Base-by-base conservation (phyloP, 2,113 vertebrate genomes). In the Elephantulus edwardii region DNA sequence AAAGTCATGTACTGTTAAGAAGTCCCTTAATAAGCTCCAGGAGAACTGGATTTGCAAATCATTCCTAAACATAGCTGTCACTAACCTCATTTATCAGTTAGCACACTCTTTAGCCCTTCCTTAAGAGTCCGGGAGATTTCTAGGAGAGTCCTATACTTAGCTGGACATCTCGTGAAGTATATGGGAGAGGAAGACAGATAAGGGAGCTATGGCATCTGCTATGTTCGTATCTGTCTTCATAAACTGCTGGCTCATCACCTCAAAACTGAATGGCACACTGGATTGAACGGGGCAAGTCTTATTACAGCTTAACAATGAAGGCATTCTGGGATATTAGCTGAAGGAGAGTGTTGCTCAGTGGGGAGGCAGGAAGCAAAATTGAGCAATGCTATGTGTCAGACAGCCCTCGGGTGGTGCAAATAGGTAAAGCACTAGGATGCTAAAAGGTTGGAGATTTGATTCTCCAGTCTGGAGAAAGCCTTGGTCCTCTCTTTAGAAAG, bases 1-100 rank as follows among this genome's bases (percentile, higher is more conserved):
- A 96, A 96, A 96, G 97, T 97, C 98, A 98, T 98, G 97, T 97
- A 97, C 97, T 62, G 94, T 97, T 98, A 98, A 98, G 97, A 97
- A 98, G 96, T 96, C 96, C 95, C 93, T 96, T 98, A 98, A 98
- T 98, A 97, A 97, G 96, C 96, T 97, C 95, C 96, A 97, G 95
- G 97, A 97, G 97, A 97, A 97, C 97, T 96, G 89, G 93, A 97
- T 97, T 97, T 97, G 95, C 71, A 97, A 97, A 97, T 97, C 96
- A 97, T 96, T 97, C 96, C 83, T 28, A 84, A 96, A 96, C 94
- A 95, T 96, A 97, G 97, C 97, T 97, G 97, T 98, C 97, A 97
- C 93, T 97, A 97, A 97, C 95, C 96, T 94, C 93, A 94, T 92
- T 84, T 96, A 94, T 91, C 96, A 96, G 95, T 97, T 98, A 97